These are phyloP conservation scores for Trissolcus japonicus DNA, from an alignment of 2,888 invertebrate genomes.

Conservation along the genomic window DNA sequence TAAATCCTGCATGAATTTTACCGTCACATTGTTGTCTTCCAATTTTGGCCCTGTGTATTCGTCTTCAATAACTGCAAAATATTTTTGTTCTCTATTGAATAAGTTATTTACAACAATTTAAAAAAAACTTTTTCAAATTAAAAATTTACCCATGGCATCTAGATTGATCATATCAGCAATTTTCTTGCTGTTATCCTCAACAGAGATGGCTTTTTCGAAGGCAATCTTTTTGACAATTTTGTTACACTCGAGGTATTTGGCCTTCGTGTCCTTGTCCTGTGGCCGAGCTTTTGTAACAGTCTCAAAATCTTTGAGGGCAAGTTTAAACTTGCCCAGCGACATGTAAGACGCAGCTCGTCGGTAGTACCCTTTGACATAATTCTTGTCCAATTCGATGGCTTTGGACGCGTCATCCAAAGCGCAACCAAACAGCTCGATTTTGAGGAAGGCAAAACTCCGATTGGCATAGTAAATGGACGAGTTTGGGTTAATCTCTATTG, in stretches of 20 bases:
- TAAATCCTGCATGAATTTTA: slow-evolving; percentile 91
- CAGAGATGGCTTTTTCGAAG: slow-evolving; percentile 97
- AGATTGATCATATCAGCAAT: slow-evolving; percentile 93
- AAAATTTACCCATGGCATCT: slow-evolving; percentile 88
- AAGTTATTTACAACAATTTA: background rate
- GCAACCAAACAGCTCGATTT: slow-evolving; percentile 96
- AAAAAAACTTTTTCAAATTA: too few species aligned
- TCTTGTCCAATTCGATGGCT: slow-evolving; percentile 91
- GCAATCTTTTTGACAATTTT: slow-evolving; percentile 96
- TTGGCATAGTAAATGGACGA: slow-evolving; percentile 95
- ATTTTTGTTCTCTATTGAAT: background rate
- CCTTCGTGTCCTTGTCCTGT: slow-evolving; percentile 94
- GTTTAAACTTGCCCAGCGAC: slow-evolving; percentile 98
- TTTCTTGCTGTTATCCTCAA: slow-evolving; percentile 90
- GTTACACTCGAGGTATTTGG: slow-evolving; percentile 94
- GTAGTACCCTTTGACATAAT: slow-evolving; percentile 97
- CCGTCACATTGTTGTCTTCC: slow-evolving; percentile 91
- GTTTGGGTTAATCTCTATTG: slow-evolving; percentile 89
- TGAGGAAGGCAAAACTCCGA: slow-evolving; percentile 95
- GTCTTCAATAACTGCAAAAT: slow-evolving; percentile 89
- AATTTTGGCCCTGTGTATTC: slow-evolving; percentile 94
- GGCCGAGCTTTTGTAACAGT: slow-evolving; percentile 95
- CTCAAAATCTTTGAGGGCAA: slow-evolving; percentile 97
- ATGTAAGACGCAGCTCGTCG: slow-evolving; percentile 97
- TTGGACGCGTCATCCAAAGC: slow-evolving; percentile 94